Evolutionary conservation across 2,113 vertebrate species (phyloP).

Genomic region (Chaetorhynchus papuensis): DNA sequence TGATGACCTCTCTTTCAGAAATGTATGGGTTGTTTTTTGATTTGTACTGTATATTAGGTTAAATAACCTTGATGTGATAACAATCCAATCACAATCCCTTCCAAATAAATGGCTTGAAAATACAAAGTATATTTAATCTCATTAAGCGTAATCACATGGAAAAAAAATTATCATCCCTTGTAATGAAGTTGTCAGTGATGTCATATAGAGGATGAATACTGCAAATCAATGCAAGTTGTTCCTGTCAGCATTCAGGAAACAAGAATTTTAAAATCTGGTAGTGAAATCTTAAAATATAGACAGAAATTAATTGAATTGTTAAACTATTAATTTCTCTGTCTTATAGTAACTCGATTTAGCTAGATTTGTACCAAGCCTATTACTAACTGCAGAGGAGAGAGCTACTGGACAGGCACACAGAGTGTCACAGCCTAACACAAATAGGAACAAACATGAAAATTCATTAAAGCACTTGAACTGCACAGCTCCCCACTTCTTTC

Average conservation of each 20-base stretch:
- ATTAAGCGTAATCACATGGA: background rate
- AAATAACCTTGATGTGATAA: background rate
- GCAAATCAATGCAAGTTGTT: background rate
- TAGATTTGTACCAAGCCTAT: background rate
- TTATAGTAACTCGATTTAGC: background rate
- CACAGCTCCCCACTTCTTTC: background rate
- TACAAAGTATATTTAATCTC: background rate
- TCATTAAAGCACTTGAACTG: background rate
- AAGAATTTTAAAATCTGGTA: background rate
- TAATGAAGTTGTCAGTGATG: conserved; percentile 8
- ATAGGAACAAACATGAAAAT: background rate
- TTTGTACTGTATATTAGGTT: background rate
- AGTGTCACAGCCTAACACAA: background rate
- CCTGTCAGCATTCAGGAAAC: background rate
- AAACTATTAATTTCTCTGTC: background rate
- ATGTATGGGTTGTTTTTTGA: background rate
- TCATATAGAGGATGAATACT: background rate
- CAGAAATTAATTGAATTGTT: background rate
- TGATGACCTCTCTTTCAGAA: background rate
- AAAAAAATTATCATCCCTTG: background rate
- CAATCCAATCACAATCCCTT: background rate
- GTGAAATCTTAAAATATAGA: background rate
- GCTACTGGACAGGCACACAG: background rate
- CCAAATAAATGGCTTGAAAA: conserved; percentile 14
- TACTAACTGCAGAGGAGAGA: background rate